These are phyloP conservation scores for Heliconius sara DNA, from an alignment of 2,888 invertebrate genomes.

Conservation along the genomic window DNA sequence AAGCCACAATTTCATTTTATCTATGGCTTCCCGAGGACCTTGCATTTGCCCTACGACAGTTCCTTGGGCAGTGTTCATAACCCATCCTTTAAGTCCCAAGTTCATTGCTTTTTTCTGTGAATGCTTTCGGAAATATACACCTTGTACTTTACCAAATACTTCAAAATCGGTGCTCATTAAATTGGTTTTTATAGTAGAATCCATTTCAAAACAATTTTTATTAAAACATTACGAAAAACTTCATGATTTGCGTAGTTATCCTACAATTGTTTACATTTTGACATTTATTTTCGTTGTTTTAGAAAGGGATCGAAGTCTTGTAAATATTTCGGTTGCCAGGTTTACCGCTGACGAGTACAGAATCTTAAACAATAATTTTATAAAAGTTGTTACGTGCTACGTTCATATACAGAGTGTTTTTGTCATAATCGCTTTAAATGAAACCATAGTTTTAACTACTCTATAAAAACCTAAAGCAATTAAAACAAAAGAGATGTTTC, in stretches of 20 bases:
- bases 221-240: neutral
- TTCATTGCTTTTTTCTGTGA: slow-evolving; percentile 86
- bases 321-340: slow-evolving; percentile 17
- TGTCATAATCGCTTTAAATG: no score
- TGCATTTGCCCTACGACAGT: slow-evolving; percentile 88
- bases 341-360: neutral
- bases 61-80: slow-evolving; percentile 88
- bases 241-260: neutral
- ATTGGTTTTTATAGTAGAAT: slow-evolving; percentile 56
- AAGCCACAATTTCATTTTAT: slow-evolving; percentile 85
- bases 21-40: slow-evolving; percentile 82
- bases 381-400: neutral
- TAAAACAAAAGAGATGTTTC: no score
- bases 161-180: slow-evolving; percentile 80
- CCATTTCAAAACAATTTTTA: slow-evolving; percentile 51
- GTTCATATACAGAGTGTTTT: no score
- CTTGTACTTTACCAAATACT: slow-evolving; percentile 86
- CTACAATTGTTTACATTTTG: slow-evolving; percentile 36
- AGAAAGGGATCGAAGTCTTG: slow-evolving; percentile 23
- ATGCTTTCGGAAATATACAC: slow-evolving; percentile 84
- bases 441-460: no score
- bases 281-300: slow-evolving; percentile 37
- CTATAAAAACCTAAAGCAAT: no score
- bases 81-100: slow-evolving; percentile 88
- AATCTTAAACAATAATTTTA: neutral